Base-by-base conservation (phyloP, 2,888 invertebrate species). In the Emesis furor region DNA sequence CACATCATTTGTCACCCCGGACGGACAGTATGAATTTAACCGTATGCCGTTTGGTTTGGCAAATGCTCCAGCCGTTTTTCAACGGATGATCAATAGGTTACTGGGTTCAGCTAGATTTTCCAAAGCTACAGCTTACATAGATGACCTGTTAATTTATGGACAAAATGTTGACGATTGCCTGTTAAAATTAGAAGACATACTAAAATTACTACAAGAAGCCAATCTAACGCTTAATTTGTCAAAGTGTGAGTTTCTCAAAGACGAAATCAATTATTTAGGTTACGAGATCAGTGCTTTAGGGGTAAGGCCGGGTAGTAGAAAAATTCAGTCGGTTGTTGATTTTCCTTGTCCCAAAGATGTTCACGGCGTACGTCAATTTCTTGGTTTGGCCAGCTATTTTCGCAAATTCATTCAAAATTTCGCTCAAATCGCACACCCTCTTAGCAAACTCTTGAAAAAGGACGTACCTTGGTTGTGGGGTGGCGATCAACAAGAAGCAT, bases 11-110 rank as follows among this genome's bases (percentile, higher is more conserved):
- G n/a, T n/a, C n/a, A n/a, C n/a, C n/a, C n/a, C n/a, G n/a, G n/a
- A n/a, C n/a, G n/a, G n/a, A n/a, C n/a, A n/a, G n/a, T n/a, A n/a
- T n/a, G n/a, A n/a, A n/a, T n/a, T n/a, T n/a, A n/a, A n/a, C n/a
- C n/a, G n/a, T n/a, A n/a, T n/a, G n/a, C n/a, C n/a, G n/a, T n/a
- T n/a, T n/a, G n/a, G 85, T 88, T 88, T 35, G 86, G 83, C 12
- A 8, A 0, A 86, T 88, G 83, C n/a, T n/a, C n/a, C n/a, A n/a
- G n/a, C 91, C 0, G 86, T 89, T 0, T 92, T 91, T 42, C 90
- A 91, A 55, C n/a, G 51, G n/a, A 51, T 51, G 46, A 51, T 51
- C n/a, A 51, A 51, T 4, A 51, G 51, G 51, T 51, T 14, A n/a
- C 12, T n/a, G n/a, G 51, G 87, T 3, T 73, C 76, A 3, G 68